A percentile compares a stretch with the other conserved stretches of the same genome.
phyloP scores from a whole-genome alignment of 2,113 vertebrate genomes.

The Cephalopterus ornatus region DNA sequence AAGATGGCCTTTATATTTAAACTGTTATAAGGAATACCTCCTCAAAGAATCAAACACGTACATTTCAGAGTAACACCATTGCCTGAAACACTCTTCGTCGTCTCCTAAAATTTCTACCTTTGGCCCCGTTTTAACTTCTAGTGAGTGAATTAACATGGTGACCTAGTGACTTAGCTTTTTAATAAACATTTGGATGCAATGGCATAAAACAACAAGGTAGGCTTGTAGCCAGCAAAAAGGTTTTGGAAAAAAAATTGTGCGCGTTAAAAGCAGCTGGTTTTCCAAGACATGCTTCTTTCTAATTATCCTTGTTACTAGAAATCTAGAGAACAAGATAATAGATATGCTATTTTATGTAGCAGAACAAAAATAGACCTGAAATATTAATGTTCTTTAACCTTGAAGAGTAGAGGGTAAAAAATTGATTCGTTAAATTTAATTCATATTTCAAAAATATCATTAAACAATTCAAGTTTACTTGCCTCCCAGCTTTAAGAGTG shows the following conservation, averaged over 20 bases:
- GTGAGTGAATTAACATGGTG: background rate
- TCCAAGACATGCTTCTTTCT: background rate
- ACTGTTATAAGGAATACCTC: background rate
- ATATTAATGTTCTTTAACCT: background rate
- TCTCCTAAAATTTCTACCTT: background rate
- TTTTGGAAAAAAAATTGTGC: background rate
- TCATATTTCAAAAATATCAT: background rate
- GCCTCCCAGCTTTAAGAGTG: background rate
- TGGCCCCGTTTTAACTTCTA: background rate
- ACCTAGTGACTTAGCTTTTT: background rate
- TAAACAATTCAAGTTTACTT: background rate
- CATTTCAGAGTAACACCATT: background rate
- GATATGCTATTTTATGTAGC: background rate
- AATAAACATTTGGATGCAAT: background rate
- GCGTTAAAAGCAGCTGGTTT: background rate
- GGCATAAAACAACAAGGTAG: background rate
- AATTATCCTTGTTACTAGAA: background rate
- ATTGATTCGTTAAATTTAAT: background rate
- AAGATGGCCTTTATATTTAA: background rate
- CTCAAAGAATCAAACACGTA: background rate
- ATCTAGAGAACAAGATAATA: background rate
- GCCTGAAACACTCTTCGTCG: background rate
- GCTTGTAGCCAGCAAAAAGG: background rate
- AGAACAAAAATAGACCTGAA: background rate
- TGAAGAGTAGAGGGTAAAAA: background rate